These are phyloP conservation scores for Harpalus rufipes DNA, from an alignment of 2,888 invertebrate species.

Conservation along the genomic window DNA sequence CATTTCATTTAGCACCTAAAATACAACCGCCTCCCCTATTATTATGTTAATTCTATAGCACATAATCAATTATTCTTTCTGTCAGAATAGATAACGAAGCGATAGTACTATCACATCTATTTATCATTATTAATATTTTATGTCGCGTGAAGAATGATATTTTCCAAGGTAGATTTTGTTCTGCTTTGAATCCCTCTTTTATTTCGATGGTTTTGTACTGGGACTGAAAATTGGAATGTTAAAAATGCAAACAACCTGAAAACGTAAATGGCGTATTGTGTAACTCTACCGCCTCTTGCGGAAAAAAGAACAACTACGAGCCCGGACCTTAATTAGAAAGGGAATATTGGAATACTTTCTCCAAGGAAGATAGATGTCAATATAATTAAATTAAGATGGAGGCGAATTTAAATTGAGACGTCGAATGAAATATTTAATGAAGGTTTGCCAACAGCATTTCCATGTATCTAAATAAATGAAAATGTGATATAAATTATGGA, in stretches of 20 bases:
- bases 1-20: background rate
- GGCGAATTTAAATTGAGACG: background rate
- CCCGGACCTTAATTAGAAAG: background rate
- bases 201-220: background rate
- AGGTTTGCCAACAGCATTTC: background rate
- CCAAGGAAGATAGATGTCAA: background rate
- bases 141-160: background rate
- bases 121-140: background rate
- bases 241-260: background rate
- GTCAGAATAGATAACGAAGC: background rate
- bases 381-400: background rate
- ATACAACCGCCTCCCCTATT: too few relatives aligned
- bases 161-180: background rate
- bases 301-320: background rate
- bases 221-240: background rate
- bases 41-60: too few relatives aligned
- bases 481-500: too few relatives aligned
- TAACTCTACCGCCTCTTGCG: background rate
- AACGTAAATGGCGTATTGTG: slow-evolving; percentile 1
- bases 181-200: background rate
- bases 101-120: background rate
- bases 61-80: too few relatives aligned
- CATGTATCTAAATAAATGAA: background rate
- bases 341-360: background rate
- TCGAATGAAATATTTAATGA: slow-evolving; percentile 6